A percentile compares a stretch with the other conserved stretches of the same genome.
Conservation (phyloP, 2,888 invertebrate genomes). For the Heliconius ethilla region DNA sequence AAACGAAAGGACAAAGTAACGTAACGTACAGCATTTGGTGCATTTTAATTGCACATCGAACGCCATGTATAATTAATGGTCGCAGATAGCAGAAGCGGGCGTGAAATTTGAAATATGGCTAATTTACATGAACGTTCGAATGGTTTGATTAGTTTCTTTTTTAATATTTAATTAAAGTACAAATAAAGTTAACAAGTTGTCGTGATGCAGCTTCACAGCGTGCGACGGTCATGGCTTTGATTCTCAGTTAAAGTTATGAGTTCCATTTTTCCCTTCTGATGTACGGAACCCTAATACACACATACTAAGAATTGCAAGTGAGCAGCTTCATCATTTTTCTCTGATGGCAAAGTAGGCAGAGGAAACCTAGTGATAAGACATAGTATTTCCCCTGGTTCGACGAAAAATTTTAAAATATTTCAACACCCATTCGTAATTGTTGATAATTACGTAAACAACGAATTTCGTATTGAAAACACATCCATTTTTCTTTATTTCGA, state of each 20-base stretch:
- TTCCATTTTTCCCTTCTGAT: too few relatives aligned
- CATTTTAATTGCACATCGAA: constrained; percentile 58
- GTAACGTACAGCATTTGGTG: constrained; percentile 42
- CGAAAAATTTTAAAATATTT: background rate
- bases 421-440: background rate
- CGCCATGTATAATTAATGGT: constrained; percentile 54
- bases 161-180: background rate
- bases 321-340: too few relatives aligned
- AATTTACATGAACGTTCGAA: constrained; percentile 32
- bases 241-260: background rate
- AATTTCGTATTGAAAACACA: constrained; percentile 13
- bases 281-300: too few relatives aligned
- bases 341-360: too few relatives aligned
- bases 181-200: background rate
- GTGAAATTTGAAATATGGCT: constrained; percentile 51
- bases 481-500: constrained; percentile 23
- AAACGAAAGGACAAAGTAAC: constrained; percentile 36
- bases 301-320: too few relatives aligned
- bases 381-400: too few relatives aligned
- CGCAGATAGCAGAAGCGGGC: constrained; percentile 50
- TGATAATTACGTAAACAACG: background rate
- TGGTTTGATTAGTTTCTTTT: background rate
- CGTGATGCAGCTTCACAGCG: background rate
- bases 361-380: too few relatives aligned
- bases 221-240: background rate